Conservation (phyloP, 1,140 invertebrate genomes). For the Wiebesia pumilae region DNA sequence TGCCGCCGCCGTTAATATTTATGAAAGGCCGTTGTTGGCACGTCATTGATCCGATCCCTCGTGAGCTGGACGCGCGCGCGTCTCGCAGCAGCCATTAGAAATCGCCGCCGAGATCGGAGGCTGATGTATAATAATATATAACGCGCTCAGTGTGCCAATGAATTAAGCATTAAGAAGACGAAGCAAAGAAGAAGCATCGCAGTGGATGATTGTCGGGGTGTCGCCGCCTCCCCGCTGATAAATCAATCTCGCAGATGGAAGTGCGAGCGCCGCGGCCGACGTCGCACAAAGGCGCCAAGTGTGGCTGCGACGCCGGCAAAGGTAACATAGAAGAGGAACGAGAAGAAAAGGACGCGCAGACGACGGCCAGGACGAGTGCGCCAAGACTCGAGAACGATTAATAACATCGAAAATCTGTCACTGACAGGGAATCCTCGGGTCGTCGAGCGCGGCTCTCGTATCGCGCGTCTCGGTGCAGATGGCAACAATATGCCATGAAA, state of each 20-base stretch:
- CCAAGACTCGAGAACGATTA: constrained; percentile 68
- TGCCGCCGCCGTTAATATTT: constrained; percentile 61
- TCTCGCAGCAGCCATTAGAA: too few relatives aligned
- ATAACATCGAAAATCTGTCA: constrained; percentile 74
- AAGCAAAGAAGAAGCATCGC: neutral
- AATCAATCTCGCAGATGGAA: constrained; percentile 49
- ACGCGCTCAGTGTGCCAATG: too few relatives aligned
- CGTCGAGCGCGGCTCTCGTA: neutral
- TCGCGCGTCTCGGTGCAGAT: constrained; percentile 67
- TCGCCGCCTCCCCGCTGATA: constrained; percentile 39
- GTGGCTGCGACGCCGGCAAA: constrained; percentile 4
- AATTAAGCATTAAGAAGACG: constrained; percentile 16
- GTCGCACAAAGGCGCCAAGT: neutral
- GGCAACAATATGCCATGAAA: constrained; percentile 75
- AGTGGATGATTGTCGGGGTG: neutral
- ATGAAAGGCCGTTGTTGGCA: constrained; percentile 54
- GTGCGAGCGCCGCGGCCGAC: neutral
- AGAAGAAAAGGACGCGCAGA: neutral
- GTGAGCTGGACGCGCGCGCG: too few relatives aligned
- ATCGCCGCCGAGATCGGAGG: too few relatives aligned
- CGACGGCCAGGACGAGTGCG: neutral
- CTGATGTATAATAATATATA: too few relatives aligned
- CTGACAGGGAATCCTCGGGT: constrained; percentile 59
- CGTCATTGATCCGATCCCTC: constrained; percentile 19
- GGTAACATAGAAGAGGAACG: neutral